Conservation (phyloP, 2,797 vertebrate genomes). For the Myotis vivesi region DNA sequence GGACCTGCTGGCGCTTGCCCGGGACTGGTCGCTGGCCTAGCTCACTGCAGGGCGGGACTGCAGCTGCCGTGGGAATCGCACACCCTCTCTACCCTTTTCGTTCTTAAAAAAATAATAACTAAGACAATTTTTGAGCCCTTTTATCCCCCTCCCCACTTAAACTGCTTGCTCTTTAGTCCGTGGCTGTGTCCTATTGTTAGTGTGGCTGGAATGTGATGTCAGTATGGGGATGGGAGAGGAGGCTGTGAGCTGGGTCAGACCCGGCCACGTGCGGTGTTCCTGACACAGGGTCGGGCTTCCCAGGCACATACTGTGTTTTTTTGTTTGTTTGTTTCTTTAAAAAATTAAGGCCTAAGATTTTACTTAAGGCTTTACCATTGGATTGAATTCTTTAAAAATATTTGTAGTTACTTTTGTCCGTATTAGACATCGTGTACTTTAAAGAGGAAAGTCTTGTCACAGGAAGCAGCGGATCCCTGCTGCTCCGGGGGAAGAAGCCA, state of each 20-base stretch:
- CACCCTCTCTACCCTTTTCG: not conserved
- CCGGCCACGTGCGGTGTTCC: not conserved
- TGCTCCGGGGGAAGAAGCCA: not conserved
- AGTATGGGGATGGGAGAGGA: not conserved
- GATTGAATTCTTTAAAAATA: not conserved
- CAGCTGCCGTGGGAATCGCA: not conserved
- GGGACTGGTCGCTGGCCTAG: constrained; percentile 45
- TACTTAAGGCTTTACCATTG: not conserved
- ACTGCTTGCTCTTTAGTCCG: not conserved
- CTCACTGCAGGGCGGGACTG: constrained; percentile 39
- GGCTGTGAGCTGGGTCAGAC: not conserved
- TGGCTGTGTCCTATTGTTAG: not conserved
- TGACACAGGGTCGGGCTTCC: not conserved
- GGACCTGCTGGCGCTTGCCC: constrained; percentile 82
- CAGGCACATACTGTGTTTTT: not conserved
- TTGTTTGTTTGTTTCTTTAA: not conserved
- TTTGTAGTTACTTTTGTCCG: not conserved
- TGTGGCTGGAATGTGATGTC: not conserved
- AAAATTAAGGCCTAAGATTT: not conserved
- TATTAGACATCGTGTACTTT: not conserved
- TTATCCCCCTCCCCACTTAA: not conserved
- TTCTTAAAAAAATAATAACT: not conserved
- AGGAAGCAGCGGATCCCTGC: not conserved
- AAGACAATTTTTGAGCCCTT: not conserved
- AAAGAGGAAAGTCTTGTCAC: not conserved